Conservation (phyloP, 2,888 invertebrate species). For the Acanthococcus lagerstroemiae region DNA sequence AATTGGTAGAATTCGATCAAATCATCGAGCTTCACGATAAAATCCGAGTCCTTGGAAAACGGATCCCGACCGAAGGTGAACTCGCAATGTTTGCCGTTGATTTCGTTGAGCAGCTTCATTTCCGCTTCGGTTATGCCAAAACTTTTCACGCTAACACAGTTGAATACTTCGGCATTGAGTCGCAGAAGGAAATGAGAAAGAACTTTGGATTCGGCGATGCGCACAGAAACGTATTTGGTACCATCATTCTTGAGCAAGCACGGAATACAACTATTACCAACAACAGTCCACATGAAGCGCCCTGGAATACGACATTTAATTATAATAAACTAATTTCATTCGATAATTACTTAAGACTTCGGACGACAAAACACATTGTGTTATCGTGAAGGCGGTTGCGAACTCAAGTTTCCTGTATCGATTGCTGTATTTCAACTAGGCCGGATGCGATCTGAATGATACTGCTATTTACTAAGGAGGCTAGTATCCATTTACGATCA, state of each 20-base stretch:
- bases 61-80: slow-evolving; percentile 77
- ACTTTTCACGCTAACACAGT: slow-evolving; percentile 82
- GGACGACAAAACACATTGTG: no score
- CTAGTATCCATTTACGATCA: background rate
- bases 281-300: slow-evolving; percentile 80
- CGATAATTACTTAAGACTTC: no score
- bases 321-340: no score
- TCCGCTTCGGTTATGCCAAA: slow-evolving; percentile 88
- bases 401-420: no score
- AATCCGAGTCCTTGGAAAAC: slow-evolving; percentile 77
- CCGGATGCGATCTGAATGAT: no score
- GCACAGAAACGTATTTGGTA: slow-evolving; percentile 84
- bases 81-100: slow-evolving; percentile 85
- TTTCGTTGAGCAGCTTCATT: slow-evolving; percentile 79
- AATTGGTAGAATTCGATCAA: slow-evolving; percentile 84
- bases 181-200: slow-evolving; percentile 80
- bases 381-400: no score
- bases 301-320: slow-evolving; percentile 39
- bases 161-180: slow-evolving; percentile 79
- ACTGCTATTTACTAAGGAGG: no score
- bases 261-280: slow-evolving; percentile 77
- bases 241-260: slow-evolving; percentile 50
- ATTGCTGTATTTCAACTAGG: no score
- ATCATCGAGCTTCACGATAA: slow-evolving; percentile 78
- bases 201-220: slow-evolving; percentile 85